Conservation (phyloP, 1,140 invertebrate genomes). For the Megathymus violae region DNA sequence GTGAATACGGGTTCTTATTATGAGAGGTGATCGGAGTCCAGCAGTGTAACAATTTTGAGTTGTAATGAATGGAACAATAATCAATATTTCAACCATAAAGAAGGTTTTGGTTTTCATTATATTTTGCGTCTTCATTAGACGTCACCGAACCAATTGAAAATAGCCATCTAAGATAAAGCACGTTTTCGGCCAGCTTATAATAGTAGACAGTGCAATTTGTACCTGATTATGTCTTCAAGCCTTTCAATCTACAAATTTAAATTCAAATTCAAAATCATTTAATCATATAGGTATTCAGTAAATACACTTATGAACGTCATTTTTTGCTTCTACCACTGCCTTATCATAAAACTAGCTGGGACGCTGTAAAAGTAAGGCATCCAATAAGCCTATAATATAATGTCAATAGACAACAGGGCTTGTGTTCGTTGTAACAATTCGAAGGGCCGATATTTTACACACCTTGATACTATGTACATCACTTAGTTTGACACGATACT, state of each 20-base stretch:
- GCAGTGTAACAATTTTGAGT: too few species aligned
- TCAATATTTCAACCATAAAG: too few species aligned
- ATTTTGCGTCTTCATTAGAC: too few species aligned
- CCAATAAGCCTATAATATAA: conserved; percentile 41
- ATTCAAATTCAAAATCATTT: too few species aligned
- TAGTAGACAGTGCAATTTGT: neutral
- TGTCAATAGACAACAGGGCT: conserved; percentile 61
- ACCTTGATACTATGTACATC: conserved; percentile 67
- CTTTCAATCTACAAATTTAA: too few species aligned
- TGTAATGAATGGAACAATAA: too few species aligned
- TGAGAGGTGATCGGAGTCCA: too few species aligned
- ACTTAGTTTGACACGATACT: conserved; percentile 74
- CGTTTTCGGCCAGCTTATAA: neutral
- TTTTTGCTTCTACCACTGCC: neutral
- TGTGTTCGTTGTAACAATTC: conserved; percentile 69
- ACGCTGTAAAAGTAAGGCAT: neutral
- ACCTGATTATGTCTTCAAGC: neutral
- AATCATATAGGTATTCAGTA: too few species aligned
- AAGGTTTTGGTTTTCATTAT: too few species aligned
- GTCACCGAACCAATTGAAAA: conserved; percentile 1
- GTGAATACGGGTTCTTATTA: too few species aligned
- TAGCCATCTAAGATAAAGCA: neutral
- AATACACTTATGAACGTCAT: too few species aligned
- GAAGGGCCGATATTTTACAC: conserved; percentile 73
- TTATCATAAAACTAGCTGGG: neutral